Evolutionary conservation across 2,797 vertebrate species (phyloP).

Genomic region (Catamblyrhynchus diadema): DNA sequence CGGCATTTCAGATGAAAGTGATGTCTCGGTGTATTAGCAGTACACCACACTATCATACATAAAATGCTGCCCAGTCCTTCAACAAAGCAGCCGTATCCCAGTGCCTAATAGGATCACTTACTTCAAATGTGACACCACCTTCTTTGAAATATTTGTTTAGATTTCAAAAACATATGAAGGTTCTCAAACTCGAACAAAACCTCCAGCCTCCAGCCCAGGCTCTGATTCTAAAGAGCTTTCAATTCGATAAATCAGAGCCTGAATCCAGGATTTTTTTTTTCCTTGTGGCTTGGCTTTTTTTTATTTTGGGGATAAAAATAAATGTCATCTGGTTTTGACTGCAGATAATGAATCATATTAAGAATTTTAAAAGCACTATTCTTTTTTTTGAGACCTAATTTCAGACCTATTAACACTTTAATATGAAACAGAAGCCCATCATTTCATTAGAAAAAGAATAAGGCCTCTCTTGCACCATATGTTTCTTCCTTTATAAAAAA

Average conservation of each 20-base stretch:
- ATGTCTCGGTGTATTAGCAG: slow-evolving; percentile 72
- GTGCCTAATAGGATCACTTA: slow-evolving; percentile 77
- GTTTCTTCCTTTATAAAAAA: slow-evolving; percentile 67
- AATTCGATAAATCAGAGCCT: slow-evolving; percentile 66
- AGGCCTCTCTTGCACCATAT: slow-evolving; percentile 67
- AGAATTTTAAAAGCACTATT: slow-evolving; percentile 77
- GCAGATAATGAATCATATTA: slow-evolving; percentile 79
- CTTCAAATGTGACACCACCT: slow-evolving; percentile 76
- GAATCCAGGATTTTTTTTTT: slow-evolving; percentile 3
- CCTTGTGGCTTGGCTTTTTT: slow-evolving; percentile 53
- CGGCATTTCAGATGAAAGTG: slow-evolving; percentile 69
- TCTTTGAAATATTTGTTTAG: slow-evolving; percentile 78
- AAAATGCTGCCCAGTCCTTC: slow-evolving; percentile 57
- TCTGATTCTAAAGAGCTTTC: slow-evolving; percentile 76
- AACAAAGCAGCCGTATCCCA: slow-evolving; percentile 70
- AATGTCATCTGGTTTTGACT: slow-evolving; percentile 76
- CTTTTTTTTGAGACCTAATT: slow-evolving; percentile 78
- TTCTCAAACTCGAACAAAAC: slow-evolving; percentile 74
- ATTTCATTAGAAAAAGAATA: slow-evolving; percentile 76
- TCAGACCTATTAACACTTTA: slow-evolving; percentile 81
- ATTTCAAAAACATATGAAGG: slow-evolving; percentile 73
- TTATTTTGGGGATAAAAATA: slow-evolving; percentile 67
- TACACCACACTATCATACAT: slow-evolving; percentile 64
- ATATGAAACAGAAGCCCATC: slow-evolving; percentile 80
- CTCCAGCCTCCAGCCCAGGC: slow-evolving; percentile 57